Percentiles rank a stretch among this genome's conserved stretches.
phyloP scores from a whole-genome alignment of 2,888 invertebrate species.

The Mimumesa dahlbomi region DNA sequence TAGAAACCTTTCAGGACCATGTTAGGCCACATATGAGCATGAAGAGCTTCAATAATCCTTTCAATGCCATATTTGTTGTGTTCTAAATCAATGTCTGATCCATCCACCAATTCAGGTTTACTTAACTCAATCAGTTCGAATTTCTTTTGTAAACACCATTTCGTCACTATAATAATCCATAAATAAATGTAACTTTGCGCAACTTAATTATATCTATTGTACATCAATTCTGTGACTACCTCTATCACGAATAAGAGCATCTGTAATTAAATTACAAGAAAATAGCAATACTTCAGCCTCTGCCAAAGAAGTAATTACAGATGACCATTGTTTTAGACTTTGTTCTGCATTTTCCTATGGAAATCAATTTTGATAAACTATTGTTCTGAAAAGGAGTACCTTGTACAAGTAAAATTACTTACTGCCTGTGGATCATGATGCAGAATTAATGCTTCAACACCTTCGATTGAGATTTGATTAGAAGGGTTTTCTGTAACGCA shows the following conservation, averaged over 20 bases:
- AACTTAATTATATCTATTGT: background rate
- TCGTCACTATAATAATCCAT: slow-evolving; percentile 78
- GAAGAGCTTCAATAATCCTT: slow-evolving; percentile 86
- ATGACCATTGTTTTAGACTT: slow-evolving; percentile 68
- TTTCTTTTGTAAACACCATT: slow-evolving; percentile 86
- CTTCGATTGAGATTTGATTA: slow-evolving; percentile 79
- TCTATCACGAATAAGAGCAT: slow-evolving; percentile 79
- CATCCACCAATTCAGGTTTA: slow-evolving; percentile 73
- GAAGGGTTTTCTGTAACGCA: slow-evolving; percentile 81
- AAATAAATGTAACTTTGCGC: slow-evolving; percentile 4
- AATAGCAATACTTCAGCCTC: slow-evolving; percentile 73
- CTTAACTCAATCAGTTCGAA: slow-evolving; percentile 87
- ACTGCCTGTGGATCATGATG: slow-evolving; percentile 83
- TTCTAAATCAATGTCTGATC: slow-evolving; percentile 80
- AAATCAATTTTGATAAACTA: slow-evolving; percentile 46
- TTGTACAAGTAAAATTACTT: slow-evolving; percentile 31
- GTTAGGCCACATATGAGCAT: slow-evolving; percentile 88
- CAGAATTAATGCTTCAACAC: slow-evolving; percentile 84
- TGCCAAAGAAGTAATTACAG: slow-evolving; percentile 63
- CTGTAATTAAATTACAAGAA: slow-evolving; percentile 72
- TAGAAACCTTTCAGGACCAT: slow-evolving; percentile 82
- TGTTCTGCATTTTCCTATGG: slow-evolving; percentile 67
- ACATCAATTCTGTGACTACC: slow-evolving; percentile 74
- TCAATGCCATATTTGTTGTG: slow-evolving; percentile 85
- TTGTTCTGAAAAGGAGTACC: background rate